Evolutionary conservation across 2,113 vertebrate species (phyloP), one percentile per base, ranked within the genome.

Genomic region (Podilymbus podiceps): DNA sequence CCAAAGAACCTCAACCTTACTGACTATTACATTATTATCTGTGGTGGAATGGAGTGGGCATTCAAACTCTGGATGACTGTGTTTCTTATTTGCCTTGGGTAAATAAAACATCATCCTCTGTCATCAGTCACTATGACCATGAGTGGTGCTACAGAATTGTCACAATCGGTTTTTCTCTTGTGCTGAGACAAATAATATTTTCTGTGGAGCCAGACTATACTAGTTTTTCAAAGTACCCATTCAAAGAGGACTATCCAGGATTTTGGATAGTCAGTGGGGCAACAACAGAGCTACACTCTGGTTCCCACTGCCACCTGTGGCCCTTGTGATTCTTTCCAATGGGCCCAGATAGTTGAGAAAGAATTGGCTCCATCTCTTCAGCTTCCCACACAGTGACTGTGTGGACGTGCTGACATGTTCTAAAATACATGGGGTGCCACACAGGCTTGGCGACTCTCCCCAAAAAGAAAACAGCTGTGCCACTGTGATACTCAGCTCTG

Each of bases 371-470:
- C 22, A 30, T 31, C n/a, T 79, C 35, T 81, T 42, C 56, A 73
- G 60, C 20, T 44, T 81, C 66, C 22, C 28, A 53, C 1, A 4
- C 18, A 75, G 12, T 31, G 52, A 55, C n/a, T 9, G 21, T 49
- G 53, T 1, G 30, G 42, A 49, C 1, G 2, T 0, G 0, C 42
- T 47, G 68, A 62, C 46, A 42, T 2, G 1, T 76, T 89, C 52
- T 68, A 40, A 71, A 91, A 68, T 9, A 88, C 13, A 25, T 2
- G 12, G 0, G 4, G 30, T 50, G 23, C 31, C 35, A 75, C 35
- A 40, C 11, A 73, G 49, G 40, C 42, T 12, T 58, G 55, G 49
- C n/a, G 31, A 64, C 40, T 76, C 53, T 52, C 88, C 22, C n/a
- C 53, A 5, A 69, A 56, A 52, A 58, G 15, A 64, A 87, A 78